These are phyloP conservation scores for Ameiurus melas DNA, from an alignment of 2,113 vertebrate species.

Conservation along the genomic window DNA sequence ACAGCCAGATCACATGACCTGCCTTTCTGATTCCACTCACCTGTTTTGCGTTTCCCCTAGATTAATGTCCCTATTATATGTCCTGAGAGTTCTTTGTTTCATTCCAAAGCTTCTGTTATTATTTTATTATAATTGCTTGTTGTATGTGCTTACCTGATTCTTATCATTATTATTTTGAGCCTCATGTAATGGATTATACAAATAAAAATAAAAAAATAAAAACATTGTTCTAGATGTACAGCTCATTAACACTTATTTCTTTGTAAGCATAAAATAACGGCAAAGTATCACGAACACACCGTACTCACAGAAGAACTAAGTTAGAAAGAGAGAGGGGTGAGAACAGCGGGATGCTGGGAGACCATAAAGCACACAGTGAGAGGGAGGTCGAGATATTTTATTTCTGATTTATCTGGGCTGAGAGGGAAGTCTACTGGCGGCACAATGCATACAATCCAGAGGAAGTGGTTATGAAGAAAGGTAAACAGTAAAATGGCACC, in stretches of 20 bases:
- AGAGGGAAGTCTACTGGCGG: constrained; percentile 60
- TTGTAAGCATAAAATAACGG: constrained; percentile 24
- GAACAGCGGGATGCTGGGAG: constrained; percentile 39
- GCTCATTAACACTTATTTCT: constrained; percentile 15
- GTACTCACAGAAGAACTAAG: not conserved
- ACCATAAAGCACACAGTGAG: constrained; percentile 30
- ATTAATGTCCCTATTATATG: not conserved
- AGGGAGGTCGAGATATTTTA: constrained; percentile 53
- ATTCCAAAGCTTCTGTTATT: not conserved
- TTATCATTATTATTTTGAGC: not conserved
- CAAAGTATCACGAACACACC: constrained; percentile 9
- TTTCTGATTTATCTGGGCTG: constrained; percentile 70
- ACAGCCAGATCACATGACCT: constrained; percentile 1
- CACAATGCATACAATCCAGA: constrained; percentile 59
- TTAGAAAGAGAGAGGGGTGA: constrained; percentile 31
- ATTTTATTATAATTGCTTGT: not conserved
- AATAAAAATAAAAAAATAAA: not conserved
- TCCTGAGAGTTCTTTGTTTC: not conserved
- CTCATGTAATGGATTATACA: not conserved
- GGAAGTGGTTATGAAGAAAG: constrained; percentile 62
- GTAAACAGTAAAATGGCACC: constrained; percentile 66
- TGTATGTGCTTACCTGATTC: not conserved
- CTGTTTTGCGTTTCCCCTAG: not conserved
- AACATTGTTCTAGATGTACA: not conserved
- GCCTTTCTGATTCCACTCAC: too few relatives aligned